Evolutionary conservation across 2,888 invertebrate species (phyloP).

Genomic region (Tigriopus californicus): DNA sequence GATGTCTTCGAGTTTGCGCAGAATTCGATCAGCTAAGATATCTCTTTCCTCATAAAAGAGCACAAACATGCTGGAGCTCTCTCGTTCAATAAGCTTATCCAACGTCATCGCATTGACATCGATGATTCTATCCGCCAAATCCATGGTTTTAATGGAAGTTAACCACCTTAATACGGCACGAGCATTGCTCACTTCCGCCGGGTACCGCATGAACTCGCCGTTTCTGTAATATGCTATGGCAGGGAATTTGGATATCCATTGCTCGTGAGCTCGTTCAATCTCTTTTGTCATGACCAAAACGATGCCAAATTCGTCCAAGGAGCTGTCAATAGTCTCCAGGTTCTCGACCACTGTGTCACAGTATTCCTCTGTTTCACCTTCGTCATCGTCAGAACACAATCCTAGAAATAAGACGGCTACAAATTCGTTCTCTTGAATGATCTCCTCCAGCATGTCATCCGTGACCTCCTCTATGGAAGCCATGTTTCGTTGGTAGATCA

Average conservation of each 20-base stretch:
- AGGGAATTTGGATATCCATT: constrained; percentile 60
- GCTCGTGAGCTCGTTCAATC: constrained; percentile 53
- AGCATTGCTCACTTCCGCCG: constrained; percentile 67
- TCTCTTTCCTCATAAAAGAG: constrained; percentile 86
- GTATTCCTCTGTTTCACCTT: constrained; percentile 46
- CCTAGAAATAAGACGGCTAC: constrained; percentile 70
- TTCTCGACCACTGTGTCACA: constrained; percentile 69
- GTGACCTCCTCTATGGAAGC: constrained; percentile 87
- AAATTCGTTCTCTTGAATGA: constrained; percentile 76
- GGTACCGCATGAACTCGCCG: constrained; percentile 37
- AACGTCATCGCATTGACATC: constrained; percentile 77
- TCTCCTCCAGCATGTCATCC: constrained; percentile 63
- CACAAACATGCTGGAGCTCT: constrained; percentile 72
- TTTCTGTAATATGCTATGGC: constrained; percentile 75
- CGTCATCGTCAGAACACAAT: constrained; percentile 22
- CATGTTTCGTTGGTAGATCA: constrained; percentile 64
- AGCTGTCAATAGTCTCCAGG: constrained; percentile 78
- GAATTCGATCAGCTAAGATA: constrained; percentile 67
- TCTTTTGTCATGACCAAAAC: constrained; percentile 87
- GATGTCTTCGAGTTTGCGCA: constrained; percentile 72
- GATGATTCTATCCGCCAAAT: constrained; percentile 52
- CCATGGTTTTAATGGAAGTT: constrained; percentile 66
- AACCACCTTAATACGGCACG: constrained; percentile 78
- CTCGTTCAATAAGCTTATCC: constrained; percentile 57
- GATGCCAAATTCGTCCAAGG: constrained; percentile 76